Conservation (phyloP, 2,797 vertebrate genomes). For the Taenioides sp. region DNA sequence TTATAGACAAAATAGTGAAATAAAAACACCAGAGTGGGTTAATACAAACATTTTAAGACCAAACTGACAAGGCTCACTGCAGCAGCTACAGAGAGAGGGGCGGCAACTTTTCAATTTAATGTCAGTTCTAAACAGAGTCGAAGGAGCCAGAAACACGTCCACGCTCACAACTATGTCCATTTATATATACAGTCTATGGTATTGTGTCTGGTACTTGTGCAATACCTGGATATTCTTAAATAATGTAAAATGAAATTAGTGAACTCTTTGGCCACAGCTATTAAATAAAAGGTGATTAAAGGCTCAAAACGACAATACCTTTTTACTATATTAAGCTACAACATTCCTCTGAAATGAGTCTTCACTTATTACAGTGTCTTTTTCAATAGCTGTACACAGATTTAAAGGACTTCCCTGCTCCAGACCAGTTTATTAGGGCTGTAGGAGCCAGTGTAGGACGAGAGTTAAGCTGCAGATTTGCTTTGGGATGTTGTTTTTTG, state of each 20-base stretch:
- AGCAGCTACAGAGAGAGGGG: no score
- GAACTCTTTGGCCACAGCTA: background rate
- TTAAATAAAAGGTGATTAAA: slow-evolving; percentile 3
- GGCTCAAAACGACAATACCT: slow-evolving; percentile 19
- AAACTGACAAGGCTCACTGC: no score
- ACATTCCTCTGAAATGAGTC: slow-evolving; percentile 47
- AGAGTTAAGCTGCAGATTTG: slow-evolving; percentile 37
- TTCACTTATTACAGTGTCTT: slow-evolving; percentile 50
- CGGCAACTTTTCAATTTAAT: no score
- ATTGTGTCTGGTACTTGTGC: background rate
- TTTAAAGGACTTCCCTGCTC: slow-evolving; percentile 51
- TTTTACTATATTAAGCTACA: slow-evolving; percentile 13
- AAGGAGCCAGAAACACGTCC: no score
- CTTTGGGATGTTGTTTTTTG: slow-evolving; percentile 48
- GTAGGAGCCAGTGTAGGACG: slow-evolving; percentile 46
- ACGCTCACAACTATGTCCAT: no score
- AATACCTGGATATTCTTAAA: background rate
- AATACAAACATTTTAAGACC: no score
- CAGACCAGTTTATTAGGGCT: slow-evolving; percentile 48
- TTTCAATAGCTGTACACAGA: slow-evolving; percentile 67
- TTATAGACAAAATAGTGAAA: no score
- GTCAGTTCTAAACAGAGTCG: no score
- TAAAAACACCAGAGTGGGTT: no score
- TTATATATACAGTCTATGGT: background rate
- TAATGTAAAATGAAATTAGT: background rate